These are phyloP conservation scores for Choristoneura fumiferana DNA, from an alignment of 1,140 invertebrate genomes.

Conservation along the genomic window DNA sequence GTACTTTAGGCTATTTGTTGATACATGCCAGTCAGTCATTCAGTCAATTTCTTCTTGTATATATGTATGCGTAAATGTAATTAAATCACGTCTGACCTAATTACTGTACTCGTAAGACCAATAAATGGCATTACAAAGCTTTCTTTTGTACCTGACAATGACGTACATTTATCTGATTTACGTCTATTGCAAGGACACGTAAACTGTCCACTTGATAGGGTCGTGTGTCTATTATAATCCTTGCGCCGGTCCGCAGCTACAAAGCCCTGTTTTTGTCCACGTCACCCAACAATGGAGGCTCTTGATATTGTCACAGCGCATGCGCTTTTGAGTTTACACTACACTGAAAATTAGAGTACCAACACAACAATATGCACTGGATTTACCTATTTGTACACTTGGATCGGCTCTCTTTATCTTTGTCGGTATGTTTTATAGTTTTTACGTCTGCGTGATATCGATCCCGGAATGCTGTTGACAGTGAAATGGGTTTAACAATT, in stretches of 20 bases:
- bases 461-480: constrained; percentile 69
- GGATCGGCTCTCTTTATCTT: constrained; percentile 55
- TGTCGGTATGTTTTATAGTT: constrained; percentile 58
- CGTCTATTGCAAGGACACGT: constrained; percentile 19
- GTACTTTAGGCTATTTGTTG: too few relatives aligned
- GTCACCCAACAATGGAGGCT: constrained; percentile 33
- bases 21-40: too few relatives aligned
- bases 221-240: constrained; percentile 43
- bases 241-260: constrained; percentile 48
- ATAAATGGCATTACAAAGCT: not conserved
- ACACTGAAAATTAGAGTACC: constrained; percentile 73
- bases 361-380: constrained; percentile 59
- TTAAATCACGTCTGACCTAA: not conserved
- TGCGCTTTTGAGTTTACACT: constrained; percentile 71
- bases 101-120: constrained; percentile 4
- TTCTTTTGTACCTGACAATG: constrained; percentile 15
- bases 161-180: constrained; percentile 9
- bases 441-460: constrained; percentile 46
- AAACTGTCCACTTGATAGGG: constrained; percentile 56
- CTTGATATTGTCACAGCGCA: constrained; percentile 58
- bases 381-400: constrained; percentile 47
- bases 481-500: constrained; percentile 73
- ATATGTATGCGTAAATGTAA: too few relatives aligned
- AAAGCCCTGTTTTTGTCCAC: constrained; percentile 22
- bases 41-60: too few relatives aligned